These are phyloP conservation scores for Pipistrellus kuhlii DNA, from an alignment of 2,797 vertebrate species.

Conservation along the genomic window DNA sequence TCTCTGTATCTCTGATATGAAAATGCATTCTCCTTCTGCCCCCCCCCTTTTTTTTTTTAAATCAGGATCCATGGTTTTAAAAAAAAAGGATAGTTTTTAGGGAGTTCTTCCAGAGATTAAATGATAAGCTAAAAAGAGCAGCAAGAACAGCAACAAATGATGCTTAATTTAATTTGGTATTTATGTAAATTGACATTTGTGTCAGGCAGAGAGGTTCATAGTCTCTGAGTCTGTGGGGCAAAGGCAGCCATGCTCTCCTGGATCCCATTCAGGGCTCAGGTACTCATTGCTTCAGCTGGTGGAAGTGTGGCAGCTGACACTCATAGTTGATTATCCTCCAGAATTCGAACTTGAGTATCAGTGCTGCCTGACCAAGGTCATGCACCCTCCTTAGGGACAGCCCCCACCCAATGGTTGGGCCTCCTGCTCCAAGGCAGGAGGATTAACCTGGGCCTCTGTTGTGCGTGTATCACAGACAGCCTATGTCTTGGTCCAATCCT, in stretches of 20 bases:
- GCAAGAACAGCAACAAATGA: not conserved
- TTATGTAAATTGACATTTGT: not conserved
- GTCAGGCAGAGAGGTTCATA: not conserved
- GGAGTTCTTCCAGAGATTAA: not conserved
- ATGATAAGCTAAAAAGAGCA: not conserved
- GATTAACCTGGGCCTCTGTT: not conserved
- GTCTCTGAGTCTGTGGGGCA: not conserved
- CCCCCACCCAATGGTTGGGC: not conserved
- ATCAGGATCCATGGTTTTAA: not conserved
- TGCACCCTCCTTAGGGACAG: not conserved
- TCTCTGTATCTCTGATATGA: not conserved
- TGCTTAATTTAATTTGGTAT: not conserved
- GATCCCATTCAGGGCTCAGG: not conserved
- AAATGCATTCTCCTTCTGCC: not conserved
- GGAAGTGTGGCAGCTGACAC: not conserved
- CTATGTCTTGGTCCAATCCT: not conserved
- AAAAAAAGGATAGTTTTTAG: not conserved
- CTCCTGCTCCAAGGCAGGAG: not conserved
- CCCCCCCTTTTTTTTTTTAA: not conserved
- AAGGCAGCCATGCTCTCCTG: not conserved
- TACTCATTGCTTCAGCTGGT: not conserved
- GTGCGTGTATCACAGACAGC: accelerated
- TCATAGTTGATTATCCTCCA: not conserved
- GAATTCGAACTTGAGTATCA: not conserved
- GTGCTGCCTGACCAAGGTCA: not conserved